These are phyloP conservation scores for Arctia plantaginis DNA, from an alignment of 2,888 invertebrate species.

Conservation along the genomic window DNA sequence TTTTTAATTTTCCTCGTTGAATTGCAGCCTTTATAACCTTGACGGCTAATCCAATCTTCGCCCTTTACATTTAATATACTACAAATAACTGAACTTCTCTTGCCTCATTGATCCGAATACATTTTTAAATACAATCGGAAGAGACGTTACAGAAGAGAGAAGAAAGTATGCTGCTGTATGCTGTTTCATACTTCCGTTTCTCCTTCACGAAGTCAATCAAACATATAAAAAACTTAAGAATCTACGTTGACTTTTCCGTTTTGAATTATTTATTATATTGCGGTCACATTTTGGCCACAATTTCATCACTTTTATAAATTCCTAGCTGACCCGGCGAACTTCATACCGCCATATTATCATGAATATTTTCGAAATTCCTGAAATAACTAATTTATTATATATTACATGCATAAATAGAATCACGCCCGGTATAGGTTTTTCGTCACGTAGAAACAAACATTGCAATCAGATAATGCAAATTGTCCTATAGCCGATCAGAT, in stretches of 20 bases:
- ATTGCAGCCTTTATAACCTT: neutral
- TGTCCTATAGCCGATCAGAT: slow-evolving; percentile 30
- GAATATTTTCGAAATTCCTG: no score
- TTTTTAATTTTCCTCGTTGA: neutral
- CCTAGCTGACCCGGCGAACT: no score
- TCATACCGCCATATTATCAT: no score
- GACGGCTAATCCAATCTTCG: neutral
- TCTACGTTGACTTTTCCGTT: neutral
- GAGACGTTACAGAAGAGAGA: no score
- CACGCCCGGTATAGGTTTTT: no score
- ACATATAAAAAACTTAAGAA: slow-evolving; percentile 1
- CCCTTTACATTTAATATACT: neutral
- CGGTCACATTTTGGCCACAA: no score
- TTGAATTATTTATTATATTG: no score
- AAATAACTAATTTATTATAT: no score
- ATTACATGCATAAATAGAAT: no score
- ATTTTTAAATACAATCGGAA: neutral
- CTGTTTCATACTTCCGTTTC: no score
- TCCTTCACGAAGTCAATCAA: neutral
- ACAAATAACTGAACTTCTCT: neutral
- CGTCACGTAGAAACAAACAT: slow-evolving; percentile 22
- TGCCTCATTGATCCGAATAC: neutral
- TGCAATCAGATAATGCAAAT: slow-evolving; percentile 28
- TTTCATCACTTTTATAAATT: no score
- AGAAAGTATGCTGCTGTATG: no score